These are phyloP conservation scores for Geodia barretti DNA, from an alignment of 37 sponge, comb jelly and placozoan genomes.

Conservation along the genomic window DNA sequence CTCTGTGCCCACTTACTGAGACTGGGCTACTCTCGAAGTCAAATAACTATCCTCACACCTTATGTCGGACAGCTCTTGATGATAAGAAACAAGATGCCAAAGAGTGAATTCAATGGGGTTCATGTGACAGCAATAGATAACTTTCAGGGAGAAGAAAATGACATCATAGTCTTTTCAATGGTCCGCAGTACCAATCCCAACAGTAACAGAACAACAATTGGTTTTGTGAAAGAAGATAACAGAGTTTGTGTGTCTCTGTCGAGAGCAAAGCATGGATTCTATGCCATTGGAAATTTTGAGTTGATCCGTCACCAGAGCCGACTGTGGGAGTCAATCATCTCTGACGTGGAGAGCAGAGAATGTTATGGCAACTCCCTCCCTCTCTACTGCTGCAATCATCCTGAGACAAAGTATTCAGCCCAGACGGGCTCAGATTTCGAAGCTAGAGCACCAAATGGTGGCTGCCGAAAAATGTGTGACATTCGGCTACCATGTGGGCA, in stretches of 20 bases:
- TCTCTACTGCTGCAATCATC: slow-evolving; percentile 39
- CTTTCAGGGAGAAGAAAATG: slow-evolving; percentile 98
- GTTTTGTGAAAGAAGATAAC: slow-evolving; percentile 42
- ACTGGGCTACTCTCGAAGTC: slow-evolving; percentile 55
- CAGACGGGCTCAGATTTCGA: slow-evolving; percentile 30
- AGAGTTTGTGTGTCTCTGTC: slow-evolving; percentile 81
- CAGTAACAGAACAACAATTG: slow-evolving; percentile 21
- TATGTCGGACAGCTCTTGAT: slow-evolving; percentile 87
- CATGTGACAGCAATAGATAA: slow-evolving; percentile 77
- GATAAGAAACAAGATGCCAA: slow-evolving; percentile 47
- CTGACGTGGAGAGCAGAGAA: slow-evolving; percentile 11
- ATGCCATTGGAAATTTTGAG: slow-evolving; percentile 64
- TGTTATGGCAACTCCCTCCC: slow-evolving; percentile 22
- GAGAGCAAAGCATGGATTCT: slow-evolving; percentile 72
- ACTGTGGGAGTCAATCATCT: slow-evolving; percentile 27
- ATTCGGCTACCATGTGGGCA: slow-evolving; percentile 62
- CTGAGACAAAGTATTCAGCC: not conserved
- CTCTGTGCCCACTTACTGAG: slow-evolving; percentile 74
- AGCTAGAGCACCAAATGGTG: slow-evolving; percentile 32
- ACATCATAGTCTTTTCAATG: slow-evolving; percentile 86
- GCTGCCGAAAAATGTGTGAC: slow-evolving; percentile 23
- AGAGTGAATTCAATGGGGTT: slow-evolving; percentile 59
- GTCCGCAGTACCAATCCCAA: slow-evolving; percentile 71
- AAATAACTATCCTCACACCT: slow-evolving; percentile 85
- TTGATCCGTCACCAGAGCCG: slow-evolving; percentile 22